A percentile compares a stretch with the other conserved stretches of the same genome.
phyloP scores from a whole-genome alignment of 2,113 vertebrate genomes.

The Herpetotheres cachinnans region DNA sequence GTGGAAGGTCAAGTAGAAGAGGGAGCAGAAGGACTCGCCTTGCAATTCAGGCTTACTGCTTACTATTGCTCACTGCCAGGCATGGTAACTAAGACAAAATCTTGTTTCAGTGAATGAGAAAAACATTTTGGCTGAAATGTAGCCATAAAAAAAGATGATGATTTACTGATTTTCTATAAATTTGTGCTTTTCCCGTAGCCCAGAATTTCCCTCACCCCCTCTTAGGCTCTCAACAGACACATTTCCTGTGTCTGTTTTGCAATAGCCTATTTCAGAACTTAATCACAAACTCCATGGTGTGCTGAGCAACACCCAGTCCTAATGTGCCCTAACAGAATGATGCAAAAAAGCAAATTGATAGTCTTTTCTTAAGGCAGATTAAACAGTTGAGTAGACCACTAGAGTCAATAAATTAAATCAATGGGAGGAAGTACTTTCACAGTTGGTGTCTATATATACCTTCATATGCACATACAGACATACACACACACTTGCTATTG shows the following conservation, averaged over 20 bases:
- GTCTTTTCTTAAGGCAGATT: not conserved
- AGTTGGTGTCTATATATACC: not conserved
- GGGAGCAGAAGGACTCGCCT: not conserved
- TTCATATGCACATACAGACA: not conserved
- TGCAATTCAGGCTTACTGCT: not conserved
- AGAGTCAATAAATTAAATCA: not conserved
- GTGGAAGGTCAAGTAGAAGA: not conserved
- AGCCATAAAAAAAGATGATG: not conserved
- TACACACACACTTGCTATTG: rapidly evolving
- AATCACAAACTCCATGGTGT: not conserved
- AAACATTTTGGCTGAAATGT: not conserved
- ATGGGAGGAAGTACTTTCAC: not conserved
- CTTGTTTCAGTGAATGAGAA: not conserved
- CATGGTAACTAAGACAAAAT: not conserved
- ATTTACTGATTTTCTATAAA: not conserved
- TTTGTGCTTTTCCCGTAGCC: not conserved
- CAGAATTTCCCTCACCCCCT: not conserved
- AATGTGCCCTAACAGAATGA: not conserved
- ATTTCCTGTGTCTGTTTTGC: not conserved
- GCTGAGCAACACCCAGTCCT: not conserved
- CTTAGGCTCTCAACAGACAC: not conserved
- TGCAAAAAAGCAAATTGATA: not conserved
- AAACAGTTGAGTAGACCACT: not conserved
- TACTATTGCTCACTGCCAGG: not conserved
- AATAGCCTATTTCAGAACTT: not conserved